Conservation (phyloP, 2,113 vertebrate species). For the Oceanodroma tethys region DNA sequence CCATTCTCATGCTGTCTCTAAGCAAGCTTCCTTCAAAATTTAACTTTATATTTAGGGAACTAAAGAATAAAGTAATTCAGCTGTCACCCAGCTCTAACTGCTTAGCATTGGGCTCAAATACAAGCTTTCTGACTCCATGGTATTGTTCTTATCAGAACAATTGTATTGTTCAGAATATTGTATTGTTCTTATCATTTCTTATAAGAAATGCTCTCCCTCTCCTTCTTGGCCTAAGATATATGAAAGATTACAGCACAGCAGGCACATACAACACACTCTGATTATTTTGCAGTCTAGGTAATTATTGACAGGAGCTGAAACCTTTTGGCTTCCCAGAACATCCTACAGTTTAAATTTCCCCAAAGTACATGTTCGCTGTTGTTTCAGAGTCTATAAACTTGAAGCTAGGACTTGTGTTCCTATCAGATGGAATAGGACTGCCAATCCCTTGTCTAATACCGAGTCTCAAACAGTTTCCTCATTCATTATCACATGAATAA, state of each 20-base stretch:
- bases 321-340: not conserved
- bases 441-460: not conserved
- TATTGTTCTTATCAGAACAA: no score
- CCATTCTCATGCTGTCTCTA: not conserved
- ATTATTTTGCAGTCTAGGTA: not conserved
- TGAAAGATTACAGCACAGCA: not conserved
- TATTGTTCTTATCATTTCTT: not conserved
- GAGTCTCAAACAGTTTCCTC: not conserved
- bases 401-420: not conserved
- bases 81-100: not conserved
- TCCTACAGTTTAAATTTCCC: not conserved
- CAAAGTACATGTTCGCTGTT: not conserved
- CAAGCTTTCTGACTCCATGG: not conserved
- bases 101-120: not conserved
- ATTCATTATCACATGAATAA: not conserved
- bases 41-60: not conserved
- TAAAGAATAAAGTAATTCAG: not conserved
- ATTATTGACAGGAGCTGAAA: not conserved
- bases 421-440: not conserved
- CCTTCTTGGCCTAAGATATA: not conserved
- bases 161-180: no score
- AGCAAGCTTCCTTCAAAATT: not conserved
- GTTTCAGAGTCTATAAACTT: not conserved
- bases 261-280: not conserved
- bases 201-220: not conserved